Conservation (phyloP, 2,113 vertebrate species). For the Engystomops pustulosus region DNA sequence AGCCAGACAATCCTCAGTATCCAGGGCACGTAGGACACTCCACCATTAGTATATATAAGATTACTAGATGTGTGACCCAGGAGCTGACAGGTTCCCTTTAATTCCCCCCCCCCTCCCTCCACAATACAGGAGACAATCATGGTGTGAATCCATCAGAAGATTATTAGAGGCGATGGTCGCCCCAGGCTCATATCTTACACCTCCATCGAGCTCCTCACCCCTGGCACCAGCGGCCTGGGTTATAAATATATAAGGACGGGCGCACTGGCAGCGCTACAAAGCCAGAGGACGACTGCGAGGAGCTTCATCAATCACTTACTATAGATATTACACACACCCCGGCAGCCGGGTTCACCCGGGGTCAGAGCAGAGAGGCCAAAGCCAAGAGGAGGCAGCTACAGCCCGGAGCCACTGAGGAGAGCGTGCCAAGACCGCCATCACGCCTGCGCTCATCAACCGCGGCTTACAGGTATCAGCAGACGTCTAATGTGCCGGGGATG, state of each 20-base stretch:
- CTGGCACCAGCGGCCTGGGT: not conserved
- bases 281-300: not conserved
- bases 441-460: not conserved
- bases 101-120: not conserved
- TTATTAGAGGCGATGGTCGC: not conserved
- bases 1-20: too few relatives aligned
- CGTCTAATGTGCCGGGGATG: not conserved
- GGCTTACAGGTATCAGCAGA: not conserved
- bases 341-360: not conserved
- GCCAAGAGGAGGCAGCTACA: not conserved
- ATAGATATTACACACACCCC: not conserved
- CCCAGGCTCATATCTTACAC: not conserved
- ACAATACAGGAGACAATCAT: not conserved
- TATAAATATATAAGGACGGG: not conserved
- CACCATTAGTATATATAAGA: too few relatives aligned
- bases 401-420: not conserved
- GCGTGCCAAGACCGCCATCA: not conserved
- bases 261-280: not conserved
- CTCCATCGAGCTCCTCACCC: not conserved
- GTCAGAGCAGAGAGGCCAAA: not conserved
- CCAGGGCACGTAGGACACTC: too few relatives aligned
- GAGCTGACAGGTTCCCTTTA: too few relatives aligned
- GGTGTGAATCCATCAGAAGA: not conserved
- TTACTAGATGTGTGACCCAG: too few relatives aligned
- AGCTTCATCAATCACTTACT: constrained; percentile 1